phyloP scores from a whole-genome alignment of 2,888 invertebrate species.

The Hemicrepidius hirtus region DNA sequence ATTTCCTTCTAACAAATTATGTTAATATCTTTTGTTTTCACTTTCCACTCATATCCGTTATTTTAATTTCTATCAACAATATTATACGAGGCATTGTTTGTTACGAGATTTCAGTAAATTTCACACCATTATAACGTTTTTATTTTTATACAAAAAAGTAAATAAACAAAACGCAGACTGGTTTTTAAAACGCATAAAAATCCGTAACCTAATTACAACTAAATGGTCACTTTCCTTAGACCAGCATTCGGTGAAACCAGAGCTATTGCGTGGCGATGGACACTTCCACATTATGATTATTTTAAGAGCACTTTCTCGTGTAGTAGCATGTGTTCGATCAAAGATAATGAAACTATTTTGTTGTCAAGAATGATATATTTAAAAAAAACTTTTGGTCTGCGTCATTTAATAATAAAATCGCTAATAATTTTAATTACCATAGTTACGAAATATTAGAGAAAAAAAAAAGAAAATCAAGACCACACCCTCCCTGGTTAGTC shows the following conservation, averaged over 20 bases:
- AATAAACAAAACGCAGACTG: not conserved
- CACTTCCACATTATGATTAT: slow-evolving; percentile 30
- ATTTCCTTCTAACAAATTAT: not conserved
- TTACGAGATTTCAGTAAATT: not conserved
- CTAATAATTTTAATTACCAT: too few species aligned
- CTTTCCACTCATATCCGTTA: slow-evolving; percentile 14
- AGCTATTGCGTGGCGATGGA: slow-evolving; percentile 25
- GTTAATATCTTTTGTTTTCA: slow-evolving; percentile 8
- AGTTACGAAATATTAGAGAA: too few species aligned
- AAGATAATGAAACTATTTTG: not conserved
- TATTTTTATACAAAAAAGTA: not conserved
- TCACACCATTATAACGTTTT: not conserved
- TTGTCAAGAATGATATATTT: too few species aligned
- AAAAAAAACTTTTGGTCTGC: too few species aligned
- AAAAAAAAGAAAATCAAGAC: too few species aligned
- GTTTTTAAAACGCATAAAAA: slow-evolving; percentile 13
- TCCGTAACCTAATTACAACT: slow-evolving; percentile 12
- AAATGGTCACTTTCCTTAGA: slow-evolving; percentile 23
- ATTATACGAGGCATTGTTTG: not conserved
- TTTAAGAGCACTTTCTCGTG: slow-evolving; percentile 24
- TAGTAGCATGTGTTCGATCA: not conserved
- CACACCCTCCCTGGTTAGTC: too few species aligned
- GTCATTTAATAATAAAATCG: too few species aligned
- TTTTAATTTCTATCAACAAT: slow-evolving; percentile 2
- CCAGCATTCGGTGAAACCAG: slow-evolving; percentile 7